phyloP scores from a whole-genome alignment of 2,888 invertebrate genomes.

The Euspilapteryx auroguttella region DNA sequence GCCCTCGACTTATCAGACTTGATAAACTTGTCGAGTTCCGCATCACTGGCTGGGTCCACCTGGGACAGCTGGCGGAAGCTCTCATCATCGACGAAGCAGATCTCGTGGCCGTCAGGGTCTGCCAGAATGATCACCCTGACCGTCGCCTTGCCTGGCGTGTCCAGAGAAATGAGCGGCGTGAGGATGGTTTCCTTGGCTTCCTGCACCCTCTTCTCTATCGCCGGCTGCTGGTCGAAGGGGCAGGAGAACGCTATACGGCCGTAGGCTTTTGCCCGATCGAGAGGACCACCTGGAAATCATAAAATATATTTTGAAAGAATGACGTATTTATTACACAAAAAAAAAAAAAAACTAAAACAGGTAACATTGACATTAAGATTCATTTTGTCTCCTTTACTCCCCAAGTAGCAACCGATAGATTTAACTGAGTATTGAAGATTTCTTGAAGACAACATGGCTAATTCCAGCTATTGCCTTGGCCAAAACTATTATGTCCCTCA shows the following conservation, averaged over 20 bases:
- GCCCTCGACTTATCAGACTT: constrained; percentile 64
- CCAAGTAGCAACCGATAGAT: too few relatives aligned
- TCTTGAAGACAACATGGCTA: too few relatives aligned
- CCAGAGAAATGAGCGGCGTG: constrained; percentile 87
- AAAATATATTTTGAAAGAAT: too few relatives aligned
- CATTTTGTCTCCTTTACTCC: too few relatives aligned
- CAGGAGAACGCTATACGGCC: constrained; percentile 95
- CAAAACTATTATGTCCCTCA: too few relatives aligned
- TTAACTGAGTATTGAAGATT: too few relatives aligned
- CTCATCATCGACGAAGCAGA: constrained; percentile 98
- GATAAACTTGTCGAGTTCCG: constrained; percentile 77
- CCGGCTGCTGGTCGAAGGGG: constrained; percentile 75
- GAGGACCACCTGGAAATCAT: constrained; percentile 49
- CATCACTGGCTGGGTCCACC: constrained; percentile 81
- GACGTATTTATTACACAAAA: too few relatives aligned
- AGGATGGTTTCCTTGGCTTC: constrained; percentile 74
- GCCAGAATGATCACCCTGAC: constrained; percentile 95
- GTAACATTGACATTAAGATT: too few relatives aligned
- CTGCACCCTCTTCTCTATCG: constrained; percentile 73
- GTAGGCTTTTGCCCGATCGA: constrained; percentile 88
- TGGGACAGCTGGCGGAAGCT: constrained; percentile 86
- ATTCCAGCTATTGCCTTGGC: too few relatives aligned
- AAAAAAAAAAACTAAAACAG: too few relatives aligned
- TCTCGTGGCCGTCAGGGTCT: constrained; percentile 97
- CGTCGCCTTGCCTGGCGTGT: constrained; percentile 96